Base-by-base conservation (phyloP, 1,140 invertebrate species). In the Capitella teleta region DNA sequence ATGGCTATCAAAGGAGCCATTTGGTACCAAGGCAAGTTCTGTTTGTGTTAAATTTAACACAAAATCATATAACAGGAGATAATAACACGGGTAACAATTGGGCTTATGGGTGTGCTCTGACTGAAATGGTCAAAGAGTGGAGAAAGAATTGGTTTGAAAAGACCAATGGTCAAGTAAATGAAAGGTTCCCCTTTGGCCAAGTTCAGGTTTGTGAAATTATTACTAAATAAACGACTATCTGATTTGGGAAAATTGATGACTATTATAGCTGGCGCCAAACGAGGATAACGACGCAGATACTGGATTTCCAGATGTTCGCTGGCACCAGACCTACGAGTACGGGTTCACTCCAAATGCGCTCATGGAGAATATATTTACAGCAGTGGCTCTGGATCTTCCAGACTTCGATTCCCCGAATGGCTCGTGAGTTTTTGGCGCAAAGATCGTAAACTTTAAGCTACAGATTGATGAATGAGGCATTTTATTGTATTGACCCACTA, bases 11-110 rank as follows among this genome's bases (percentile, higher is more conserved):
- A 60, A 55, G 64, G 61, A 24, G 57, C 47, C 21, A 53, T 65
- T 10, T 67, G 64, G 64, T 67, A 67, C 57, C 64, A 67, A 61
- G 63, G 63, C 63, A 19, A 41, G 30, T 32, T 41, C 8, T 19
- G 12, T 8, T 41, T 21, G 6, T 8, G 18, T 41, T 16, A 16
- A 41, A 14, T 8, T 8, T 16, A 41, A 19, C 38, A 16, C 12
- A 8, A 16, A 6, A 6, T 16, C 38, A 8, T 41, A 21, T 41
- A 8, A 8, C 38, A 41, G 38, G 38, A 41, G 38, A 41, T 8
- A 21, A 12, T 12, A 41, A 41, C 38, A 6, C 6, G 38, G 38
- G 18, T 21, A 10, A 41, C 10, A 8, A 10, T 12, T 8, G 21
- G 8, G 21, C 12, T 21, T 41, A 41, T 21, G 38, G 10, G 6